Percentiles rank a stretch among this genome's conserved stretches.
Evolutionary conservation across 2,113 vertebrate species (phyloP).

Genomic region (Excalfactoria chinensis): DNA sequence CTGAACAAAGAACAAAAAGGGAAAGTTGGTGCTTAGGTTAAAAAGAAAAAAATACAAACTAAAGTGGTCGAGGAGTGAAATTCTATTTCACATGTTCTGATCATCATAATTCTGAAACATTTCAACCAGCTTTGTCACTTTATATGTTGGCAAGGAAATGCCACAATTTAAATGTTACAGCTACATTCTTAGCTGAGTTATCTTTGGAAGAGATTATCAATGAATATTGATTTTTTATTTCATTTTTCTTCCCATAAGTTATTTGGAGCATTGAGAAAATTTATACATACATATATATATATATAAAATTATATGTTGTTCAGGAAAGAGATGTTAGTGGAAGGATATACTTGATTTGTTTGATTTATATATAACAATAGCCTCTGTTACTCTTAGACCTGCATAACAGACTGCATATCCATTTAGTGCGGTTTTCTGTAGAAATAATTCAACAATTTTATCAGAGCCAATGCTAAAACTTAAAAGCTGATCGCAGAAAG

Average conservation of each 20-base stretch:
- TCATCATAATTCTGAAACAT: background rate
- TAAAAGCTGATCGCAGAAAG: background rate
- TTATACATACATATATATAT: too few relatives aligned
- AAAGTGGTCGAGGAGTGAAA: background rate
- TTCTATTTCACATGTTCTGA: conserved; percentile 1
- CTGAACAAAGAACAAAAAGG: conserved; percentile 1
- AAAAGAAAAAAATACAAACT: background rate
- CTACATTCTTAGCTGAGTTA: background rate
- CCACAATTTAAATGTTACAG: conserved; percentile 19
- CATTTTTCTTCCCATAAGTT: background rate
- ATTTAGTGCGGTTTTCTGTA: background rate
- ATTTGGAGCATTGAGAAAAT: background rate
- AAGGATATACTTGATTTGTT: background rate
- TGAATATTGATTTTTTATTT: background rate
- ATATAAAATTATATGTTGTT: background rate
- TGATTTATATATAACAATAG: background rate
- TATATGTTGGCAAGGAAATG: background rate
- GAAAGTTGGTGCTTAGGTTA: background rate
- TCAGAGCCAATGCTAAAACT: background rate
- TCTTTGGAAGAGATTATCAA: background rate
- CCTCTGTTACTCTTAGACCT: background rate
- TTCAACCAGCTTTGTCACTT: background rate
- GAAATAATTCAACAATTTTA: background rate
- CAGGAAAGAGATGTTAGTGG: background rate
- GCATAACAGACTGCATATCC: background rate